Evolutionary conservation across 2,888 invertebrate genomes (phyloP).

Genomic region (Heliconius hortense): DNA sequence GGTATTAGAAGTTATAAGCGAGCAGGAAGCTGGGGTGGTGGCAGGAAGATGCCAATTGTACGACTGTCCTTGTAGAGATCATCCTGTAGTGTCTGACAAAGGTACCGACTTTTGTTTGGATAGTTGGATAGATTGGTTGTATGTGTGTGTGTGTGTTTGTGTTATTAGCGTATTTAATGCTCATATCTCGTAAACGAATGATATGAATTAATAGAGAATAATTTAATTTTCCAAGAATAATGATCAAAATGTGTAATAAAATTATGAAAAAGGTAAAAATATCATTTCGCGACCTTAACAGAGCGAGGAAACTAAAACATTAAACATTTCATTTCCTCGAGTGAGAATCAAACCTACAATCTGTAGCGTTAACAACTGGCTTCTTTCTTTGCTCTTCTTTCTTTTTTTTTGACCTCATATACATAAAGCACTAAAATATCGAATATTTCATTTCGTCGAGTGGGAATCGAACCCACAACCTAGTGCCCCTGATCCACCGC

Average conservation of each 20-base stretch:
- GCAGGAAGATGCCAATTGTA: conserved; percentile 74
- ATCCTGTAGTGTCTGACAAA: conserved; percentile 55
- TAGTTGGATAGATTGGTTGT: background rate
- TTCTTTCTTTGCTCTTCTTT: too few species aligned
- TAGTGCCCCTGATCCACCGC: too few species aligned
- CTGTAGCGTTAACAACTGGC: too few species aligned
- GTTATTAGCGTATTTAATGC: background rate
- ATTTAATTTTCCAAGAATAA: background rate
- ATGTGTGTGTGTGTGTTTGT: background rate
- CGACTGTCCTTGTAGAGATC: conserved; percentile 67
- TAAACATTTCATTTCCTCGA: too few species aligned
- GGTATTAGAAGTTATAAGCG: conserved; percentile 37
- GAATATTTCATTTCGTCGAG: too few species aligned
- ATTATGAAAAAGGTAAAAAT: too few species aligned
- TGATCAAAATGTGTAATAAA: background rate
- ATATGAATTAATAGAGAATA: background rate
- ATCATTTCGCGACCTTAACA: too few species aligned
- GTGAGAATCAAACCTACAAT: too few species aligned
- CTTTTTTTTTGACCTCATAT: too few species aligned
- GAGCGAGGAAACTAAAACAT: too few species aligned
- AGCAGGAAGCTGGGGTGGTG: conserved; percentile 61
- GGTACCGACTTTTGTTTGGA: conserved; percentile 1
- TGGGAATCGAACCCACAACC: too few species aligned
- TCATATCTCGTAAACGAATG: background rate
- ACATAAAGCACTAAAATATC: too few species aligned